phyloP scores from a whole-genome alignment of 2,797 vertebrate species.

The Chelmon rostratus region DNA sequence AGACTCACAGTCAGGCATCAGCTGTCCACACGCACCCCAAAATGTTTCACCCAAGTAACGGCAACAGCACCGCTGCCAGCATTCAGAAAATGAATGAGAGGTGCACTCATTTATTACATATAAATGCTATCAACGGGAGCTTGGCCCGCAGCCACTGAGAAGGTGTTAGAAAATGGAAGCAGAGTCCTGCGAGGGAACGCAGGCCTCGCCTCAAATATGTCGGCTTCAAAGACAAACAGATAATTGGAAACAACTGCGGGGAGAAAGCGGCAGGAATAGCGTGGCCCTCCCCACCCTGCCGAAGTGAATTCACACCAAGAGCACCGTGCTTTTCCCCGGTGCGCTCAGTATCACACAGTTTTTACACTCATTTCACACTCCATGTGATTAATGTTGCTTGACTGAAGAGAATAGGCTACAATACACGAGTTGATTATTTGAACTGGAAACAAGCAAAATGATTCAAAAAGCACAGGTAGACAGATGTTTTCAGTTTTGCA shows the following conservation, averaged over 20 bases:
- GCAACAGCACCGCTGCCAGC: constrained; percentile 10
- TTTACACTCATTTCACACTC: background rate
- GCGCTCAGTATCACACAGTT: background rate
- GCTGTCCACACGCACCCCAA: background rate
- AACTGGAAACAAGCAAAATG: background rate
- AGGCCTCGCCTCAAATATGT: constrained; percentile 24
- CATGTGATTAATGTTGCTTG: background rate
- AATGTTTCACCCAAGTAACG: constrained; percentile 18
- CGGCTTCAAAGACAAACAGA: constrained; percentile 61
- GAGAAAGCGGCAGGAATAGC: constrained; percentile 34
- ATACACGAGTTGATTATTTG: background rate
- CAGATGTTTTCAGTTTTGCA: background rate
- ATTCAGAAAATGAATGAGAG: constrained; percentile 6
- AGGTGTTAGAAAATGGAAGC: constrained; percentile 42
- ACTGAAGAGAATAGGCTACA: background rate
- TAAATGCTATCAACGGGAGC: constrained; percentile 17
- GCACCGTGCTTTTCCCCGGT: background rate
- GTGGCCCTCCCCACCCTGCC: background rate
- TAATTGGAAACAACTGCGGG: constrained; percentile 67
- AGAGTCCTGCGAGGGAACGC: constrained; percentile 21
- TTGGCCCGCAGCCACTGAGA: constrained; percentile 30
- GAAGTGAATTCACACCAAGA: constrained; percentile 25
- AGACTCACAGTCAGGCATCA: background rate
- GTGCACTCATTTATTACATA: constrained; percentile 27
- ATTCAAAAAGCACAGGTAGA: background rate